A percentile compares a stretch with the other conserved stretches of the same genome.
phyloP scores from a whole-genome alignment of 2,797 vertebrate genomes.

The Pipistrellus nathusii region DNA sequence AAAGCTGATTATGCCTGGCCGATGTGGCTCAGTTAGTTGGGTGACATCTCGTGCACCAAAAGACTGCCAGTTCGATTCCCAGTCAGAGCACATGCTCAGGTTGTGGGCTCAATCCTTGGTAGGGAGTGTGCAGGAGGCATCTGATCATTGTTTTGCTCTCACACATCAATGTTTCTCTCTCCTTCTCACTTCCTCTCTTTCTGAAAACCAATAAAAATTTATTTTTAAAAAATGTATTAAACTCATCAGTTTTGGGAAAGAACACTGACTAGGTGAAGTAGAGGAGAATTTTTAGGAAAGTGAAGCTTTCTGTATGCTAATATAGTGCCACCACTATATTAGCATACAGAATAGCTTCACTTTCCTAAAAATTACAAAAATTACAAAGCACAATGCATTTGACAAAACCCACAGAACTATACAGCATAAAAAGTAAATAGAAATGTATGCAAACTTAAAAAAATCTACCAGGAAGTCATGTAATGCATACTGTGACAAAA shows the following conservation, averaged over 20 bases:
- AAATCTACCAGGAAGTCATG: neutral
- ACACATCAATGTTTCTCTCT: neutral
- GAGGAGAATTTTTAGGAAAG: neutral
- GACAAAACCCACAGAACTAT: conserved; percentile 1
- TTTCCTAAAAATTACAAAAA: too few relatives aligned
- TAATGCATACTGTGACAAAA: neutral
- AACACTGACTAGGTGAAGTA: neutral
- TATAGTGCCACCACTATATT: too few relatives aligned
- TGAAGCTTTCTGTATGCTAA: neutral
- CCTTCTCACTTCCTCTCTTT: neutral
- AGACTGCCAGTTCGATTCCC: neutral
- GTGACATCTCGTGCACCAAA: neutral
- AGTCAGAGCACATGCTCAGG: neutral
- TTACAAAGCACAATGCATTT: neutral
- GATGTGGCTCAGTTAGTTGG: neutral
- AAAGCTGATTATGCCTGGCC: neutral
- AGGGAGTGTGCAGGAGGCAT: neutral
- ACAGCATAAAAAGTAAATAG: neutral
- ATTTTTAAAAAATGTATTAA: neutral
- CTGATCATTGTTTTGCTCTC: neutral
- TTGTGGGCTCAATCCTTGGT: neutral
- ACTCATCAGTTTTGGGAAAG: neutral
- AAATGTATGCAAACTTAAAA: neutral
- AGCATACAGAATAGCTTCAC: too few relatives aligned
- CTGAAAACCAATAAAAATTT: neutral